Conservation (phyloP, 2,888 invertebrate species). For the Nipponacmea schrenckii region DNA sequence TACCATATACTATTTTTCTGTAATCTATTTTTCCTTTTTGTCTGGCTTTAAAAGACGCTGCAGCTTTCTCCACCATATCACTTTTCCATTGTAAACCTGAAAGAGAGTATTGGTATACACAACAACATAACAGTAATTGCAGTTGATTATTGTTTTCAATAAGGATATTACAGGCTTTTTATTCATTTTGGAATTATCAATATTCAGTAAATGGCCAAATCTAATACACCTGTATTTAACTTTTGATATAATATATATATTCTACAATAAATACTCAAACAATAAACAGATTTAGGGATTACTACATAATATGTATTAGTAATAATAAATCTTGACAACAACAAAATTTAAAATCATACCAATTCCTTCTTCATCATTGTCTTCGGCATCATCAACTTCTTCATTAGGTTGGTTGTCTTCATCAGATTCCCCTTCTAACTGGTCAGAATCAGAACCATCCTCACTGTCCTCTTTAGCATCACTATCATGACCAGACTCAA, state of each 20-base stretch:
- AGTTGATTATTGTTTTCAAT: no score
- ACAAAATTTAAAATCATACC: constrained; percentile 33
- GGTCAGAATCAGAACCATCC: constrained; percentile 61
- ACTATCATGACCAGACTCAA: constrained; percentile 20
- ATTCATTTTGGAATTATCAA: no score
- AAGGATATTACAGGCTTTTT: no score
- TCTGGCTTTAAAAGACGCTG: constrained; percentile 81
- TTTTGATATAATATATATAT: no score
- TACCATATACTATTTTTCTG: constrained; percentile 64
- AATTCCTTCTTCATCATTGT: constrained; percentile 16
- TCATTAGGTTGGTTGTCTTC: constrained; percentile 29
- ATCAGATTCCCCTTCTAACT: constrained; percentile 22
- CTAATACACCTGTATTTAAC: no score
- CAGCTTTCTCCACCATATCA: constrained; percentile 84
- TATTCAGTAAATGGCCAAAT: no score
- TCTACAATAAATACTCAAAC: no score
- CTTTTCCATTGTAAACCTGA: constrained; percentile 79
- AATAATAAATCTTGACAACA: constrained; percentile 20
- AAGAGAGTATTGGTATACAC: constrained; percentile 14
- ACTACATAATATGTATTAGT: constrained; percentile 7
- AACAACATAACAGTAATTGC: no score
- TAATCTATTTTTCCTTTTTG: constrained; percentile 71
- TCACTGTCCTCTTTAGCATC: constrained; percentile 39
- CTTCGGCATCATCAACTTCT: constrained; percentile 29
- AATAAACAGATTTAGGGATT: no score